Percentiles rank a stretch among this genome's conserved stretches.
These are phyloP conservation scores for Athene cunicularia DNA, from an alignment of 2,113 vertebrate species.

Conservation along the genomic window DNA sequence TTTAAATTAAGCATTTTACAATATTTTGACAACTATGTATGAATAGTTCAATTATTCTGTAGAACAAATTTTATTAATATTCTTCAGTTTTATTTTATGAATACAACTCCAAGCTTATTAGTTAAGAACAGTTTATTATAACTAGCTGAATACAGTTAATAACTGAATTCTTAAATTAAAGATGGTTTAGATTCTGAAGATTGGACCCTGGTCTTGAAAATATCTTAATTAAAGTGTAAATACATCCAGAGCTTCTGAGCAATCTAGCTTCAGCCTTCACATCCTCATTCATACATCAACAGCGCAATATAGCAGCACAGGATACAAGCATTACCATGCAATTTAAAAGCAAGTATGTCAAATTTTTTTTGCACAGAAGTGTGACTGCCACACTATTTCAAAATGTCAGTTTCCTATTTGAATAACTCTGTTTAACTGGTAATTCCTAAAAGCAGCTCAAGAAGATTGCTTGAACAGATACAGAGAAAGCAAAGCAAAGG, in stretches of 20 bases:
- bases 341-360: not conserved
- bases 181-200: not conserved
- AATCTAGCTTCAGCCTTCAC: not conserved
- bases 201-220: not conserved
- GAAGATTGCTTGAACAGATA: not conserved
- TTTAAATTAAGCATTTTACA: slow-evolving; percentile 16
- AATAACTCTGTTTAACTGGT: not conserved
- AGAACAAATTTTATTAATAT: not conserved
- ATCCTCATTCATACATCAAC: not conserved
- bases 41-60: not conserved
- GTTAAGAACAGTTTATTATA: not conserved
- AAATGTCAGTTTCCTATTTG: not conserved
- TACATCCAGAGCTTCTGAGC: not conserved
- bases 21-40: not conserved
- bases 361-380: not conserved
- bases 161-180: not conserved
- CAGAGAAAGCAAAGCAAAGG: not conserved
- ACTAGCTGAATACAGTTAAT: not conserved
- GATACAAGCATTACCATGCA: not conserved
- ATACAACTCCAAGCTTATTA: not conserved
- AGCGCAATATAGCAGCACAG: not conserved
- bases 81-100: not conserved
- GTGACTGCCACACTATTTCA: not conserved
- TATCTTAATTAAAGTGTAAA: not conserved
- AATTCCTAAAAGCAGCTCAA: not conserved